phyloP scores from a whole-genome alignment of 2,888 invertebrate genomes.

The Lamproptera curius region DNA sequence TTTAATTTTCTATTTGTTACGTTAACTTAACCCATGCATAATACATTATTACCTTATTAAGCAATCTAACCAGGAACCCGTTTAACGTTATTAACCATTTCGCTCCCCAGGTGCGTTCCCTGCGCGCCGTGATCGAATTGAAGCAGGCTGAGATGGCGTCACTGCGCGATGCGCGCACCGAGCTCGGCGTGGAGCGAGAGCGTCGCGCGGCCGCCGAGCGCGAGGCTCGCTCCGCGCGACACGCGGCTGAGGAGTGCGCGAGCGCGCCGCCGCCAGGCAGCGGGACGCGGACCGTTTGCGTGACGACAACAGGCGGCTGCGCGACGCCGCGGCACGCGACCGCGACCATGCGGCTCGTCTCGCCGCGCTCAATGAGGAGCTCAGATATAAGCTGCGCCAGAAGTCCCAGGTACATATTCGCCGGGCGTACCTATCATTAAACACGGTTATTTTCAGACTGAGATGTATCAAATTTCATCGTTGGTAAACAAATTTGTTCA shows the following conservation, averaged over 20 bases:
- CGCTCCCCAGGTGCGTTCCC: conserved; percentile 74
- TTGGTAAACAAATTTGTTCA: no score
- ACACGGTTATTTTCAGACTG: no score
- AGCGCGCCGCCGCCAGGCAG: conserved; percentile 85
- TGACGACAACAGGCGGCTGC: conserved; percentile 82
- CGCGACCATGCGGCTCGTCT: conserved; percentile 87
- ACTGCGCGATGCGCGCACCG: conserved; percentile 83
- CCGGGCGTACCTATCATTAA: no score
- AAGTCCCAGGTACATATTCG: conserved; percentile 88
- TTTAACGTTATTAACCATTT: no score
- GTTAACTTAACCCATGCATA: no score
- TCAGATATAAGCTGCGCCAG: conserved; percentile 91
- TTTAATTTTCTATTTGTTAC: no score
- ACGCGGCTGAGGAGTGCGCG: conserved; percentile 92
- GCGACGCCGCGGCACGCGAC: conserved; percentile 86
- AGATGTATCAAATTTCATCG: no score
- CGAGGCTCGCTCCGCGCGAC: conserved; percentile 86
- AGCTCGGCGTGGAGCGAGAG: conserved; percentile 85
- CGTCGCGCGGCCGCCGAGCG: conserved; percentile 84
- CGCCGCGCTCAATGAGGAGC: conserved; percentile 91
- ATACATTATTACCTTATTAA: no score
- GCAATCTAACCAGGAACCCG: no score
- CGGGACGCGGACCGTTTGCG: conserved; percentile 81
- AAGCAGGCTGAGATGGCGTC: conserved; percentile 91
- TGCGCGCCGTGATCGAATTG: conserved; percentile 92